phyloP scores from a whole-genome alignment of 2,113 vertebrate genomes.

The Charadrius vociferus region DNA sequence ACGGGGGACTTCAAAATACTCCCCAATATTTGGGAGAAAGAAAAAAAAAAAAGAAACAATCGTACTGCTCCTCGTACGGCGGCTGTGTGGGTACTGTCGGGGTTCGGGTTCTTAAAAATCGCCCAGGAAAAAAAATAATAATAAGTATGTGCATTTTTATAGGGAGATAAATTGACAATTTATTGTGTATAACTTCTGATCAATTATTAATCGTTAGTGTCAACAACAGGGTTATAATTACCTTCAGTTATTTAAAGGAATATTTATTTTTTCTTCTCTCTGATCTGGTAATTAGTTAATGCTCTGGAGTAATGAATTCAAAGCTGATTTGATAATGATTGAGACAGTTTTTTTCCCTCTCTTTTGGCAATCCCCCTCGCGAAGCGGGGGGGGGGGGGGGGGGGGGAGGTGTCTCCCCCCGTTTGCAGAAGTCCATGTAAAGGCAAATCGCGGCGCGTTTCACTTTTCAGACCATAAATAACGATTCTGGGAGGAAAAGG shows the following conservation, averaged over 20 bases:
- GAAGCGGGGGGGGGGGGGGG: not conserved
- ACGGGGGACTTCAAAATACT: not conserved
- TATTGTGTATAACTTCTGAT: constrained; percentile 78
- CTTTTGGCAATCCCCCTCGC: not conserved
- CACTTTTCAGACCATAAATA: constrained; percentile 67
- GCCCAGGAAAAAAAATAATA: not conserved
- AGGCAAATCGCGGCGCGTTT: not conserved
- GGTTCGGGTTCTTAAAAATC: not conserved
- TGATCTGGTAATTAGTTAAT: constrained; percentile 77
- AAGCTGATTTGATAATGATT: constrained; percentile 55
- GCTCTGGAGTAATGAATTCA: constrained; percentile 68
- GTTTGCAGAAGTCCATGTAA: not conserved
- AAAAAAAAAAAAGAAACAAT: too few relatives aligned
- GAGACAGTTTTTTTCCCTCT: not conserved
- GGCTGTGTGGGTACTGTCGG: not conserved
- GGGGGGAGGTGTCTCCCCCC: not conserved
- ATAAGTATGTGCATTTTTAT: constrained; percentile 26
- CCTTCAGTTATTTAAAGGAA: constrained; percentile 76
- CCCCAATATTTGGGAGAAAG: not conserved
- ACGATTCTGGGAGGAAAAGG: constrained; percentile 62
- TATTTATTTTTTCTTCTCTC: constrained; percentile 76
- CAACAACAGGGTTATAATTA: constrained; percentile 82
- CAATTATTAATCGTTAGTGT: constrained; percentile 84
- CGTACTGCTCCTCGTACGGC: not conserved
- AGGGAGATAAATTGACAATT: constrained; percentile 76